Conservation (phyloP, 2,888 invertebrate species). For the Xestoiulus laeticollis region DNA sequence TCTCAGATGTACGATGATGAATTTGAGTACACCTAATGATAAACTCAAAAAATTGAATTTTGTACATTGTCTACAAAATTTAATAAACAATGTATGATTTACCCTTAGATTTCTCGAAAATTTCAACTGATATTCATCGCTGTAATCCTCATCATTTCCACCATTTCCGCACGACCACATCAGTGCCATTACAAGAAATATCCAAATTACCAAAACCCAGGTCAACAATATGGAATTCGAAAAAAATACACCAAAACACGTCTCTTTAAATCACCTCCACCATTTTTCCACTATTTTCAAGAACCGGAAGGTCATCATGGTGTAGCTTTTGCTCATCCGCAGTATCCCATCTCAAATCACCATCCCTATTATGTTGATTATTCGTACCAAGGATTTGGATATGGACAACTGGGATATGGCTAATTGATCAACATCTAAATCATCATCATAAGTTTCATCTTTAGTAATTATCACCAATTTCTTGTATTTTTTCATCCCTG, state of each 20-base stretch:
- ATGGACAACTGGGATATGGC: constrained; percentile 51
- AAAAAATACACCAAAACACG: not conserved
- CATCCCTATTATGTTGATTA: constrained; percentile 51
- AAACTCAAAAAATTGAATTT: no score
- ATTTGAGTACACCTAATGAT: no score
- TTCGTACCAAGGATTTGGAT: constrained; percentile 52
- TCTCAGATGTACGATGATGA: no score
- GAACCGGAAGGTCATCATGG: constrained; percentile 28
- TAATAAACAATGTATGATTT: no score
- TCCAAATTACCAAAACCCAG: not conserved
- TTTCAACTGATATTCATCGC: not conserved
- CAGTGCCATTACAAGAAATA: not conserved
- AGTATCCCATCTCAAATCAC: constrained; percentile 29
- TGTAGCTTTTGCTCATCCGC: constrained; percentile 48
- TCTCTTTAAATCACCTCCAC: not conserved
- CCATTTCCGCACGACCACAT: not conserved
- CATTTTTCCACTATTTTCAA: constrained; percentile 44
- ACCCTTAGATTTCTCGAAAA: not conserved
- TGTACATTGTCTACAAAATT: no score
- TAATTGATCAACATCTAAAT: not conserved
- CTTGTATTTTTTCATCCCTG: not conserved
- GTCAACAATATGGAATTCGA: not conserved
- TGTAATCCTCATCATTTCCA: not conserved
- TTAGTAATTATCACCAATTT: no score
- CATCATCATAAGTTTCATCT: not conserved